phyloP scores from a whole-genome alignment of 2,888 invertebrate species.

The Lottia scabra region DNA sequence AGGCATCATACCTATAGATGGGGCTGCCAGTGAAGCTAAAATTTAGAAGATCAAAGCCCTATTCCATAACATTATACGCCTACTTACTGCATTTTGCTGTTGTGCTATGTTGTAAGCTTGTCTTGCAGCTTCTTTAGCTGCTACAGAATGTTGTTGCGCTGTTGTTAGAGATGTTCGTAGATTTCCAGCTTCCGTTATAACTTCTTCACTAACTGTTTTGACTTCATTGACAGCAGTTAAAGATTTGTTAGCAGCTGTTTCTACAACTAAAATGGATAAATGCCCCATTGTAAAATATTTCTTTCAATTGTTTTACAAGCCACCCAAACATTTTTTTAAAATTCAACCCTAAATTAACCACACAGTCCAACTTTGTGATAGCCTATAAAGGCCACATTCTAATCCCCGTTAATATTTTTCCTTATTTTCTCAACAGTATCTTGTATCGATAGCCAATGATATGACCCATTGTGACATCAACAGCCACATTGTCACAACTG shows the following conservation, averaged over 20 bases:
- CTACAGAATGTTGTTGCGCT: slow-evolving; percentile 7
- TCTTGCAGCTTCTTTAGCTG: not conserved
- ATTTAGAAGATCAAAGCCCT: too few species aligned
- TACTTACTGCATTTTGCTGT: slow-evolving; percentile 5
- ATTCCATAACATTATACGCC: too few species aligned
- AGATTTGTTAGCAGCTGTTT: not conserved
- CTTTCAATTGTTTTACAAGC: too few species aligned
- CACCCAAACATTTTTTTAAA: too few species aligned
- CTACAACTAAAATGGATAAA: slow-evolving; percentile 9
- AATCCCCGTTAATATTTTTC: too few species aligned
- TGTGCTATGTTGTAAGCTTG: slow-evolving; percentile 8
- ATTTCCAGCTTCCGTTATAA: slow-evolving; percentile 2
- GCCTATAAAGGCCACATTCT: too few species aligned
- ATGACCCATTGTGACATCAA: not conserved
- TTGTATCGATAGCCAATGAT: too few species aligned
- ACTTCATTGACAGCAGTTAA: slow-evolving; percentile 6
- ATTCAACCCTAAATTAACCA: too few species aligned
- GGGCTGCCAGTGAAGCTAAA: not conserved
- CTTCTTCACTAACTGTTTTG: slow-evolving; percentile 6
- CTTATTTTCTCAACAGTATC: too few species aligned
- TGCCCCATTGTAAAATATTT: too few species aligned
- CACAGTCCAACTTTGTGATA: too few species aligned
- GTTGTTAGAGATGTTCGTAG: slow-evolving; percentile 1
- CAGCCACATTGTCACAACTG: not conserved
- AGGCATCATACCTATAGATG: too few species aligned